These are phyloP conservation scores for Tokudaia muenninki DNA, from an alignment of 2,797 vertebrate species.

Conservation along the genomic window DNA sequence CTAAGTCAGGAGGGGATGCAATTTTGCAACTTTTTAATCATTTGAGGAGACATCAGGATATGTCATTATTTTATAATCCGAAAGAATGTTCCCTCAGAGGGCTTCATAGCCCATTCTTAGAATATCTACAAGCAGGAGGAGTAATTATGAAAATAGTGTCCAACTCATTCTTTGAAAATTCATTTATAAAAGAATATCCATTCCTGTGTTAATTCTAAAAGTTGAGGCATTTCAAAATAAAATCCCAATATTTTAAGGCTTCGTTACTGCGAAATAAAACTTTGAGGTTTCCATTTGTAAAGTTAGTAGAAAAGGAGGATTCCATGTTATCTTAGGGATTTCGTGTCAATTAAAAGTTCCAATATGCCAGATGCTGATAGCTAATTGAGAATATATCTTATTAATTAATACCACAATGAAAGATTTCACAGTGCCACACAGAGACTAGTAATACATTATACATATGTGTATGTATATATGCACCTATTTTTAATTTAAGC, in stretches of 20 bases:
- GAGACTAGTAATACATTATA: not conserved
- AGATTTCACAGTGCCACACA: not conserved
- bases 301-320: not conserved
- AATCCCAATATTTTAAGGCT: not conserved
- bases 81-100: not conserved
- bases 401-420: not conserved
- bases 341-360: not conserved
- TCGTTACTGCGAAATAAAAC: not conserved
- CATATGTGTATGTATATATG: no score
- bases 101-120: not conserved
- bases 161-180: not conserved
- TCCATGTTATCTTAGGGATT: not conserved
- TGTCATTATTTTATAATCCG: not conserved
- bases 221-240: constrained; percentile 7
- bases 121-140: not conserved
- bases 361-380: not conserved
- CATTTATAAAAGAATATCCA: not conserved
- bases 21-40: not conserved
- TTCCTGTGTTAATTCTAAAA: not conserved
- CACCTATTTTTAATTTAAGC: not conserved
- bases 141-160: not conserved
- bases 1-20: not conserved
- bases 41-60: not conserved
- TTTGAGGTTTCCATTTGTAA: not conserved
- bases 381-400: not conserved